These are phyloP conservation scores for Nemoura dubitans DNA, from an alignment of 2,888 invertebrate species.

Conservation along the genomic window DNA sequence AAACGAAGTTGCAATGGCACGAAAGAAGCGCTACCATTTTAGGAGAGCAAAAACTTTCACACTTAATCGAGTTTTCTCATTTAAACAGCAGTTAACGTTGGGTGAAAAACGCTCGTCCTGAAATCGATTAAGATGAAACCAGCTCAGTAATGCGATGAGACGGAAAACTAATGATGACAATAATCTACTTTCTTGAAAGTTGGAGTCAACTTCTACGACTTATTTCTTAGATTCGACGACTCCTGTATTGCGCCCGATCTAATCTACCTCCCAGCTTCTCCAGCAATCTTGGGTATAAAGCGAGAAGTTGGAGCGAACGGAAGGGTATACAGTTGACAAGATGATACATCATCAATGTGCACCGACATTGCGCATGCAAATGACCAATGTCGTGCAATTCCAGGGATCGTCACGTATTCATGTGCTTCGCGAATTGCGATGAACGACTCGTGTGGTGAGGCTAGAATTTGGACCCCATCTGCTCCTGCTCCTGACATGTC, in stretches of 20 bases:
- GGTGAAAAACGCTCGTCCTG: not conserved
- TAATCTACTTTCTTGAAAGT: slow-evolving; percentile 28
- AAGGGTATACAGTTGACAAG: no score
- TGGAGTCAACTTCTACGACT: not conserved
- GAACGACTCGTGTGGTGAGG: no score
- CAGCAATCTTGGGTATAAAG: not conserved
- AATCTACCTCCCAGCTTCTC: not conserved
- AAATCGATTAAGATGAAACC: slow-evolving; percentile 12
- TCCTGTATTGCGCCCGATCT: not conserved
- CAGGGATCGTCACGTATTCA: no score
- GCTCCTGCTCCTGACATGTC: no score
- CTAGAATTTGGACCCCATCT: no score
- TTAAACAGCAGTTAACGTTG: slow-evolving; percentile 4
- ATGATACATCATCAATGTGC: no score
- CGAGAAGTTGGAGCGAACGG: not conserved
- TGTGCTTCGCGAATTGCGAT: no score
- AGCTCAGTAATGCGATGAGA: not conserved
- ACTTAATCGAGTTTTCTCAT: slow-evolving; percentile 7
- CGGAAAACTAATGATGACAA: slow-evolving; percentile 17
- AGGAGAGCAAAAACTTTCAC: not conserved
- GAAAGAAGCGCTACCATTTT: not conserved
- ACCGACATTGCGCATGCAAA: no score
- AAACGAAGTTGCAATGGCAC: not conserved
- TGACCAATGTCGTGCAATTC: no score
- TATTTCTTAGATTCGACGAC: not conserved